These are phyloP conservation scores for Aspidoscelis tigris DNA, from an alignment of 2,113 vertebrate species.

Conservation along the genomic window DNA sequence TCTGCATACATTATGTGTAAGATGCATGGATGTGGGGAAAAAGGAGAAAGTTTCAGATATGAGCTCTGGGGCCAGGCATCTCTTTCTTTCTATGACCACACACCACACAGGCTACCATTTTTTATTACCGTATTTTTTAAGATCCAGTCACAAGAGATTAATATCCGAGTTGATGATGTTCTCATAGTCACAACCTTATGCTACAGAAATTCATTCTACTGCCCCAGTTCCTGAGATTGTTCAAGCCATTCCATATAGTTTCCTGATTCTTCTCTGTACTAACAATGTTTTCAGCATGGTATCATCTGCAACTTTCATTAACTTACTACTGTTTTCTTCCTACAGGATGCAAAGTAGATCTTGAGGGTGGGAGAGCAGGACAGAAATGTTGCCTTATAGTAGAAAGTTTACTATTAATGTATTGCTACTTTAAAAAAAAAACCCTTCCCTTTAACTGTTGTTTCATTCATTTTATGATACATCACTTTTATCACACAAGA, in stretches of 20 bases:
- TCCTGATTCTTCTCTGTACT: constrained; percentile 1
- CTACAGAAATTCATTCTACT: constrained; percentile 5
- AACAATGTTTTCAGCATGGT: background rate
- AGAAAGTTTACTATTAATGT: background rate
- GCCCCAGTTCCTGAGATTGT: constrained; percentile 26
- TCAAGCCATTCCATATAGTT: background rate
- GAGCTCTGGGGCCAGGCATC: background rate
- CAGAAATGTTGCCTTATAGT: background rate
- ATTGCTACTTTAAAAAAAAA: background rate
- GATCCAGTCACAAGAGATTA: background rate
- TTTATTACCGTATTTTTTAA: background rate
- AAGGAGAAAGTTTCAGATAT: too few species aligned
- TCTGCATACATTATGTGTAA: background rate
- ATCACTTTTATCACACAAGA: background rate
- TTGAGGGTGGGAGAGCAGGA: background rate
- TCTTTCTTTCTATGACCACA: background rate
- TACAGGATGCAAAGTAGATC: background rate
- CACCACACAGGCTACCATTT: background rate
- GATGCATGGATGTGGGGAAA: background rate
- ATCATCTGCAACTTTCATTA: constrained; percentile 13
- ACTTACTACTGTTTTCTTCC: background rate
- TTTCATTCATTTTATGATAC: background rate
- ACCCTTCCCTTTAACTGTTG: background rate
- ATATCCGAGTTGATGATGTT: background rate
- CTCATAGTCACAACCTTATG: background rate